These are phyloP conservation scores for Ardeotis arabs DNA, from an alignment of 2,113 vertebrate species.

Conservation along the genomic window DNA sequence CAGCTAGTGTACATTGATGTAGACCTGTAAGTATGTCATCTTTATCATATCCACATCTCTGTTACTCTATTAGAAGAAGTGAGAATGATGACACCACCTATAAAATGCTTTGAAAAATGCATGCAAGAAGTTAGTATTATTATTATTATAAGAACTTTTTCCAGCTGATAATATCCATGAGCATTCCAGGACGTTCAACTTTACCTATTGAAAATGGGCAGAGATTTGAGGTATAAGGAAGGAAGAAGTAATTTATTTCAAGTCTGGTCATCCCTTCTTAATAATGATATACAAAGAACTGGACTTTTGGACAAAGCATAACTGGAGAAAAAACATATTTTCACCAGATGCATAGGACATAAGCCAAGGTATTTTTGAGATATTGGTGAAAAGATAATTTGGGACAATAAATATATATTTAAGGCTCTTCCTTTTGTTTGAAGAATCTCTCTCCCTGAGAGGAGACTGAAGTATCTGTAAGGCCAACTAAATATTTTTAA, in stretches of 20 bases:
- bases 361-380: neutral
- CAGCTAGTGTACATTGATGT: neutral
- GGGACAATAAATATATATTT: neutral
- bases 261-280: neutral
- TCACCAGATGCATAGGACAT: neutral
- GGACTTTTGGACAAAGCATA: neutral
- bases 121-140: slow-evolving; percentile 13
- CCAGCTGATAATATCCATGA: slow-evolving; percentile 16
- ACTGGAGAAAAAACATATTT: slow-evolving; percentile 9
- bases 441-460: neutral
- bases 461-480: neutral
- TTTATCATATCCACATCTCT: neutral
- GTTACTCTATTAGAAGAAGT: slow-evolving; percentile 15
- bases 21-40: slow-evolving; percentile 10
- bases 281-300: neutral
- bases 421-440: neutral
- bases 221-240: neutral
- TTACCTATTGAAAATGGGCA: neutral
- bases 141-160: slow-evolving; percentile 40
- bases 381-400: slow-evolving; percentile 3
- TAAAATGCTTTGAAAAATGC: slow-evolving; percentile 47
- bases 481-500: neutral
- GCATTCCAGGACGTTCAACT: neutral
- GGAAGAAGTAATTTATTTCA: slow-evolving; percentile 4
- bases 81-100: slow-evolving; percentile 34